A percentile compares a stretch with the other conserved stretches of the same genome.
Conservation (phyloP, 2,797 vertebrate species). For the Eleutherodactylus coqui region DNA sequence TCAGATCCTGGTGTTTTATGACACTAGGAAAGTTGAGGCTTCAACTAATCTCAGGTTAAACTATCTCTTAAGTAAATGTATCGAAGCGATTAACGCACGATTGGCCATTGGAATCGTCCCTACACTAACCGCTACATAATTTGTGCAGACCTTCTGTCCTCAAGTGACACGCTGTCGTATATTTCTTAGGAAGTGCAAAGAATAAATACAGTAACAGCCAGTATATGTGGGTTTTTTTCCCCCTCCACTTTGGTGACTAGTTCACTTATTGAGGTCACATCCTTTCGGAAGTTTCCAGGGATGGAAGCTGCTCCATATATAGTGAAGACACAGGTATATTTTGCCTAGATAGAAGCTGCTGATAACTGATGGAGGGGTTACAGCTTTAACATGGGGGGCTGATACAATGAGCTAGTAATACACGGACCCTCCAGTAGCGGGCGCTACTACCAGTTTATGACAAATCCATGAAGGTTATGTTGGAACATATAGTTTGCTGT, state of each 20-base stretch:
- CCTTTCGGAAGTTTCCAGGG: background rate
- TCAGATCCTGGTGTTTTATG: background rate
- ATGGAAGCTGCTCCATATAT: constrained; percentile 5
- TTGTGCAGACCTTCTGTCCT: background rate
- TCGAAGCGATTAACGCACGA: background rate
- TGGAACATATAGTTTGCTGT: background rate
- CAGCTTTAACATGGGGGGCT: background rate
- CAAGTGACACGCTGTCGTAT: background rate
- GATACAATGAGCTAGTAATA: background rate
- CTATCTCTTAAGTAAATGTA: background rate
- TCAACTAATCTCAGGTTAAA: constrained; percentile 32
- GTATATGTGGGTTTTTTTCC: background rate
- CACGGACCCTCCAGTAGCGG: background rate
- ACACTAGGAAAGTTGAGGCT: constrained; percentile 1
- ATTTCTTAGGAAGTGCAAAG: background rate
- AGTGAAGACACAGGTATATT: background rate
- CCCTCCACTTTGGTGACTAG: background rate
- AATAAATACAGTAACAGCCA: too few relatives aligned
- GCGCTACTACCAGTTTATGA: too few relatives aligned
- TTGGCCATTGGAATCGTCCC: background rate
- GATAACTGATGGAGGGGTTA: background rate
- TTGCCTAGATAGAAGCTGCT: background rate
- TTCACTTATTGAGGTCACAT: constrained; percentile 3
- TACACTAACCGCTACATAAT: background rate
- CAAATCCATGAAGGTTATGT: background rate